phyloP scores from a whole-genome alignment of 2,888 invertebrate species.

The Microplitis deprimator region DNA sequence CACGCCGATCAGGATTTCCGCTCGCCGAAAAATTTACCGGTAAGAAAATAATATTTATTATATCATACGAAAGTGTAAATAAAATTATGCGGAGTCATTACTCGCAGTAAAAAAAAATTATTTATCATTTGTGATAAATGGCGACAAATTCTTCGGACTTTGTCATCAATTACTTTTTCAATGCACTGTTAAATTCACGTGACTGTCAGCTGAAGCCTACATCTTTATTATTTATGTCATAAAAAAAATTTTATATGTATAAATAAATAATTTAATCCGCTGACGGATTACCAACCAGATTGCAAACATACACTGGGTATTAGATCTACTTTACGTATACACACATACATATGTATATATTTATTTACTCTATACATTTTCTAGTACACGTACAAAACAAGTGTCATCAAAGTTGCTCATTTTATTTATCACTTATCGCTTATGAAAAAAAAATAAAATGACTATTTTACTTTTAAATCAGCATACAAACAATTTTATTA shows the following conservation, averaged over 20 bases:
- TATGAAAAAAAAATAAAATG: neutral
- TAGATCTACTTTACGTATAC: neutral
- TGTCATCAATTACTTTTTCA: slow-evolving; percentile 19
- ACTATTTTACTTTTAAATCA: neutral
- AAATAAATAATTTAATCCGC: neutral
- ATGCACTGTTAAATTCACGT: neutral
- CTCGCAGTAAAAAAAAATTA: neutral
- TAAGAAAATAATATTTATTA: slow-evolving; percentile 7
- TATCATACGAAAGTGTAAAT: neutral
- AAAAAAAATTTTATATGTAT: neutral
- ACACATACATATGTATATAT: neutral
- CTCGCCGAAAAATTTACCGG: neutral
- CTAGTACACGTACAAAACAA: neutral
- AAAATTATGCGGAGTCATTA: neutral
- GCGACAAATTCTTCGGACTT: slow-evolving; percentile 11
- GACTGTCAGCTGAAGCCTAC: neutral
- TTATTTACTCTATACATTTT: neutral
- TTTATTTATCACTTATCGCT: neutral
- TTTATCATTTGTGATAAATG: slow-evolving; percentile 28
- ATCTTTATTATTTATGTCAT: neutral
- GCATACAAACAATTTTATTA: neutral
- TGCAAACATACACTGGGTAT: neutral
- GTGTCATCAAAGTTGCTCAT: neutral
- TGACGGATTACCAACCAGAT: neutral
- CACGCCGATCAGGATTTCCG: slow-evolving; percentile 45